Percentiles rank a stretch among this genome's conserved stretches.
These are phyloP conservation scores for Cephus pulcher DNA, from an alignment of 2,888 invertebrate genomes.

Conservation along the genomic window DNA sequence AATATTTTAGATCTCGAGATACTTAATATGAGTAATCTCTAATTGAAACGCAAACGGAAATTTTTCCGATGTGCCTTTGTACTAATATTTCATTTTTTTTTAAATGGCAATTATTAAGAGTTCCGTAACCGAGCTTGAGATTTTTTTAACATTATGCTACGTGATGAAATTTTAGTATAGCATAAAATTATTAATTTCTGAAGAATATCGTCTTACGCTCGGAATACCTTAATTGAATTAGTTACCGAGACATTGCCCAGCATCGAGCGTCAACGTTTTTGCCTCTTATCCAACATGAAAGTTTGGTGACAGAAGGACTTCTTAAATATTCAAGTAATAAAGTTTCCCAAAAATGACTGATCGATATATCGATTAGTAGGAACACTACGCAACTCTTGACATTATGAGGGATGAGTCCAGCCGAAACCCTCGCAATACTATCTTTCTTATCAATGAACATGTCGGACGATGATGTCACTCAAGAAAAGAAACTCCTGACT, in stretches of 20 bases:
- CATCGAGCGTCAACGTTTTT: neutral
- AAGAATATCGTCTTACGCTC: no score
- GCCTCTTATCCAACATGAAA: neutral
- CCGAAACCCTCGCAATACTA: neutral
- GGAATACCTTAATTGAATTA: neutral
- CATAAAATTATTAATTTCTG: no score
- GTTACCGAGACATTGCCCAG: neutral
- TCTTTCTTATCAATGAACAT: neutral
- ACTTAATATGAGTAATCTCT: no score
- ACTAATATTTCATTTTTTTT: no score
- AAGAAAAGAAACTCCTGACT: constrained; percentile 23
- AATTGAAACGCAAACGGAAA: no score
- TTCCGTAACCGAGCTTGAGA: no score
- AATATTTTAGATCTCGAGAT: no score
- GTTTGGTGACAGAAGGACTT: neutral
- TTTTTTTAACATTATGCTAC: no score
- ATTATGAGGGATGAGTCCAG: neutral
- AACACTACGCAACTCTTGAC: neutral
- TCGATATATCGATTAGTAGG: neutral
- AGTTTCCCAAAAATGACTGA: neutral
- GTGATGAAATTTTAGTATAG: no score
- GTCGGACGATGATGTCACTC: constrained; percentile 30
- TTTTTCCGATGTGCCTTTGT: no score
- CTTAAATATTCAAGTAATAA: neutral
- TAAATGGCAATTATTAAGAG: no score